Evolutionary conservation across 2,797 vertebrate genomes (phyloP), one percentile per base, ranked within the genome.

Genomic region (Pipistrellus pipistrellus): DNA sequence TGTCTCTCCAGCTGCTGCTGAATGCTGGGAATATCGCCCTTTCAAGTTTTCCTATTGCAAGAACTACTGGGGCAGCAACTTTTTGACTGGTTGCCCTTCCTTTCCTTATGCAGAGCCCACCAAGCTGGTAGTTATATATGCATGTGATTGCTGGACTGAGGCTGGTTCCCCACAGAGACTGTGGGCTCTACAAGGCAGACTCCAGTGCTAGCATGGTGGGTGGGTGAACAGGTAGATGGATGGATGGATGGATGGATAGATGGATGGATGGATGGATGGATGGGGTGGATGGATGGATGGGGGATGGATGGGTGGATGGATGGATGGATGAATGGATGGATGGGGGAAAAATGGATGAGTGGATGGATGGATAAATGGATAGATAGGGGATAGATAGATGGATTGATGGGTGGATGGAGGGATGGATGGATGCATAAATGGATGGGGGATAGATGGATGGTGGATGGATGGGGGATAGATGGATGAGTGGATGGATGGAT

Each of bases 201-300:
- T 9, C 23, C n/a, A 10, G 32, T 32, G 53, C 66, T 30, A 68
- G 57, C 38, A 32, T 30, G 8, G 38, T 25, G 27, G 81, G 21
- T 25, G 41, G 7, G 12, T 62, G 59, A 25, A 30, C 30, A 8
- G 46, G 5, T 17, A 20, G 32, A 11, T 15, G 46, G 35, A 17
- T 7, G 20, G 25, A 1, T 15, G 8, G 41, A 10, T 2, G 2
- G 10, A 7, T 10, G 10, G 64, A 15, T 0, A 8, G 9, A 10
- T 11, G 15, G 38, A 14, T 2, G 11, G 44, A 4, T 0, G 4
- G 48, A 20, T 4, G 44, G 17, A 15, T 9, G 12, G 44, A 1
- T 44, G 44, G 44, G 30, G 3, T 21, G 66, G 32, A 38, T 27
- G 32, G 32, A 5, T 78, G 2, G 44, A 44, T 32, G 13, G 44